These are phyloP conservation scores for Eutolmus rufibarbis DNA, from an alignment of 2,888 invertebrate genomes.

Conservation along the genomic window DNA sequence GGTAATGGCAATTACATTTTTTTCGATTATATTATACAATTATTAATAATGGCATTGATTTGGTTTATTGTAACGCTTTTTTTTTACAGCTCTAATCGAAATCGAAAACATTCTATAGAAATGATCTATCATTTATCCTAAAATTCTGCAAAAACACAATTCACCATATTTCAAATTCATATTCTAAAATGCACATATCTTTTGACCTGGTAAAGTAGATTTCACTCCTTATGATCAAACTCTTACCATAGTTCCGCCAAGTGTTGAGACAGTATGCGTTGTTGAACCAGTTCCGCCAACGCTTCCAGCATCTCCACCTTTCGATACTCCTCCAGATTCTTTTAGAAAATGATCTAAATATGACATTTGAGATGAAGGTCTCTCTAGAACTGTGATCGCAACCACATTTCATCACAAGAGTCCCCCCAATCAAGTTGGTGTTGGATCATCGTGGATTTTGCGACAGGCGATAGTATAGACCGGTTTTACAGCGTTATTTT, in stretches of 20 bases:
- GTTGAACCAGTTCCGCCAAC: slow-evolving; percentile 49
- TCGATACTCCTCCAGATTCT: slow-evolving; percentile 67
- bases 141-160: no score
- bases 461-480: background rate
- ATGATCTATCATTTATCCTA: no score
- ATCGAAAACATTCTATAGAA: no score
- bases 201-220: background rate
- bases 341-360: slow-evolving; percentile 90
- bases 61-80: no score
- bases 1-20: no score
- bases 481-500: background rate
- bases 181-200: background rate
- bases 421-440: background rate
- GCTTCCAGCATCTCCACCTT: slow-evolving; percentile 51
- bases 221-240: background rate
- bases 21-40: no score
- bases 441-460: background rate
- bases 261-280: slow-evolving; percentile 49
- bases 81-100: no score
- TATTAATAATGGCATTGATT: no score
- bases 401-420: background rate
- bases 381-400: slow-evolving; percentile 75
- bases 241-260: slow-evolving; percentile 50
- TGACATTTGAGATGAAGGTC: slow-evolving; percentile 90
- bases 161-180: background rate